Evolutionary conservation across 2,113 vertebrate species (phyloP).

Genomic region (Potamarius usumacintae): DNA sequence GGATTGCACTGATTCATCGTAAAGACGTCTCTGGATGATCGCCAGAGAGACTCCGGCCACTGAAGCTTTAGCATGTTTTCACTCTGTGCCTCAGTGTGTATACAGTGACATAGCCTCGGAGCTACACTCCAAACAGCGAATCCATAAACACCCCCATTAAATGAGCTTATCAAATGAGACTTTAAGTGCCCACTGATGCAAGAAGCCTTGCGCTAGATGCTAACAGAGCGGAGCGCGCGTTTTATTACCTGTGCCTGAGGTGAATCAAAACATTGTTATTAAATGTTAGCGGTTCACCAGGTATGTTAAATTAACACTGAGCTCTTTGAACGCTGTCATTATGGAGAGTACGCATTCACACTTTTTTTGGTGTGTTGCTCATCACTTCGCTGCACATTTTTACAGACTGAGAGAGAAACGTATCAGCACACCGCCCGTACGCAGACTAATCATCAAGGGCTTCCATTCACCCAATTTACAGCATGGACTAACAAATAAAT

Average conservation of each 20-base stretch:
- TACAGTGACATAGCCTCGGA: slow-evolving; percentile 26
- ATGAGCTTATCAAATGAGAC: slow-evolving; percentile 57
- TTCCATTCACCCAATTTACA: background rate
- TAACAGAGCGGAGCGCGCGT: slow-evolving; percentile 56
- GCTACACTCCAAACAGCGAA: slow-evolving; percentile 43
- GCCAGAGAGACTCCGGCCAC: slow-evolving; percentile 31
- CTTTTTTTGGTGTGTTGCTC: background rate
- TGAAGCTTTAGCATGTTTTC: slow-evolving; percentile 27
- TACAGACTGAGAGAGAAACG: slow-evolving; percentile 22
- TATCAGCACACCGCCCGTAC: slow-evolving; percentile 12
- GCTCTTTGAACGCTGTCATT: slow-evolving; percentile 42
- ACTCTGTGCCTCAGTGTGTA: background rate
- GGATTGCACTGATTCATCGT: slow-evolving; percentile 38
- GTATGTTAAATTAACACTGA: slow-evolving; percentile 61
- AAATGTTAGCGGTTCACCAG: slow-evolving; percentile 60
- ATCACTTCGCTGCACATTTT: background rate
- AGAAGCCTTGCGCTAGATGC: slow-evolving; percentile 37
- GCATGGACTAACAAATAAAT: slow-evolving; percentile 26
- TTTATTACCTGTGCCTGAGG: slow-evolving; percentile 56
- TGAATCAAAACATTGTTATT: slow-evolving; percentile 57
- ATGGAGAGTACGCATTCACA: slow-evolving; percentile 24
- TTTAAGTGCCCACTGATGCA: slow-evolving; percentile 56
- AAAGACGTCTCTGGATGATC: slow-evolving; percentile 25
- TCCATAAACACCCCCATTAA: slow-evolving; percentile 54
- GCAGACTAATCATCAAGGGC: slow-evolving; percentile 26